phyloP scores from a whole-genome alignment of 2,113 vertebrate species.

The Spilogale gracilis region DNA sequence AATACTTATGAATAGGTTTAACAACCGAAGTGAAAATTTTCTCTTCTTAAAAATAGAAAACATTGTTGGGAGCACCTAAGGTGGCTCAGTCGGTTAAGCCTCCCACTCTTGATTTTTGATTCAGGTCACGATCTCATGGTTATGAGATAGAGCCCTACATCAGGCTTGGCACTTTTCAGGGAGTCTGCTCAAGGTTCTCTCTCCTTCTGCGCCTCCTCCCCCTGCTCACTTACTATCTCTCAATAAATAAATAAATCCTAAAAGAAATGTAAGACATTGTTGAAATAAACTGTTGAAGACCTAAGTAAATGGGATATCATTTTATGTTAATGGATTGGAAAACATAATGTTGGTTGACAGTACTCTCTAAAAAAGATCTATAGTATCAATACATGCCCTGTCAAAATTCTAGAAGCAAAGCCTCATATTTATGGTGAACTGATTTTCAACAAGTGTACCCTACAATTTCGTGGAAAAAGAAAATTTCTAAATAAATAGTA shows the following conservation, averaged over 20 bases:
- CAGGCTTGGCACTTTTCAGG: not conserved
- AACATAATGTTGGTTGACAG: not conserved
- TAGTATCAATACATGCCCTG: not conserved
- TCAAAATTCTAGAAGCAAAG: not conserved
- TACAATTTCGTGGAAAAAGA: not conserved
- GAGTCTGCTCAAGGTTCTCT: not conserved
- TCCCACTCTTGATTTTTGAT: not conserved
- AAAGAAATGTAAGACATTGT: not conserved
- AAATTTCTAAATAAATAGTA: not conserved
- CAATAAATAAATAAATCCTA: too few species aligned
- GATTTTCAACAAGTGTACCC: not conserved
- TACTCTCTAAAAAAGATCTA: not conserved
- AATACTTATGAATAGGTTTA: not conserved
- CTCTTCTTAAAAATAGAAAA: not conserved
- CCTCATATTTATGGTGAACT: not conserved
- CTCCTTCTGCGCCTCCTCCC: not conserved
- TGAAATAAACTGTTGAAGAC: not conserved
- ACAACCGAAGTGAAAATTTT: not conserved
- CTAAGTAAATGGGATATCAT: not conserved
- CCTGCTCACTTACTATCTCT: not conserved
- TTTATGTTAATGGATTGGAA: not conserved
- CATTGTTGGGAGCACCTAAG: not conserved
- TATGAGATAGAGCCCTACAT: not conserved
- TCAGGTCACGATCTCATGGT: not conserved
- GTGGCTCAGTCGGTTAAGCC: not conserved